Conservation (phyloP, 1,140 invertebrate species). For the Drosophila hydei region DNA sequence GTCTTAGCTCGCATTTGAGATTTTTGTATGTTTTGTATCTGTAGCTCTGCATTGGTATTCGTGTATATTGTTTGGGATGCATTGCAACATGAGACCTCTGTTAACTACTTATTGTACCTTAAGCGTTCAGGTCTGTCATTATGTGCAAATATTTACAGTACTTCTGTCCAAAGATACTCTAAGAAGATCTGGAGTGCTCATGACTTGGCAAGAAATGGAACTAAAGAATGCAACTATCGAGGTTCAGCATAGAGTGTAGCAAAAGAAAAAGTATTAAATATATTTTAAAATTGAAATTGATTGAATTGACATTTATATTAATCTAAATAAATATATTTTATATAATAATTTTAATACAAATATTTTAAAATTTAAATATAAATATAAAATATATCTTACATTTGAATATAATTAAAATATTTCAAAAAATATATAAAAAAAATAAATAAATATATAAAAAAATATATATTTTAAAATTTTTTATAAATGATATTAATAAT, state of each 20-base stretch:
- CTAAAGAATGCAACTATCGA: not conserved
- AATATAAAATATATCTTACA: no score
- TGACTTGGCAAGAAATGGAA: not conserved
- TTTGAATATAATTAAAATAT: no score
- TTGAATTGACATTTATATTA: no score
- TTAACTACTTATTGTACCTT: constrained; percentile 39
- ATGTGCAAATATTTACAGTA: constrained; percentile 8
- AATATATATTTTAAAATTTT: not conserved
- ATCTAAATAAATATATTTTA: no score
- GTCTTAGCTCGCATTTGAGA: constrained; percentile 12
- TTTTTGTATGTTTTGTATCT: not conserved
- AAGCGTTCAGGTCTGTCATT: constrained; percentile 30
- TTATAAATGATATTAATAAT: not conserved
- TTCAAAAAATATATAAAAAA: no score
- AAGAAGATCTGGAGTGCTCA: not conserved
- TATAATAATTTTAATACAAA: no score
- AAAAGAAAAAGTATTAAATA: not conserved
- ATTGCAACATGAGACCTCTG: constrained; percentile 42
- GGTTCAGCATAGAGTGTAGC: not conserved
- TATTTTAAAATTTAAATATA: no score
- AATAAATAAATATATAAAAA: not conserved
- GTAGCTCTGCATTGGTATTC: constrained; percentile 28
- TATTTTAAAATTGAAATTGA: no score
- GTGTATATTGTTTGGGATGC: constrained; percentile 27
- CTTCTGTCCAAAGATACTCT: constrained; percentile 11